phyloP scores from a whole-genome alignment of 1,140 invertebrate genomes.

The Stenopsyche tienmushanensis region DNA sequence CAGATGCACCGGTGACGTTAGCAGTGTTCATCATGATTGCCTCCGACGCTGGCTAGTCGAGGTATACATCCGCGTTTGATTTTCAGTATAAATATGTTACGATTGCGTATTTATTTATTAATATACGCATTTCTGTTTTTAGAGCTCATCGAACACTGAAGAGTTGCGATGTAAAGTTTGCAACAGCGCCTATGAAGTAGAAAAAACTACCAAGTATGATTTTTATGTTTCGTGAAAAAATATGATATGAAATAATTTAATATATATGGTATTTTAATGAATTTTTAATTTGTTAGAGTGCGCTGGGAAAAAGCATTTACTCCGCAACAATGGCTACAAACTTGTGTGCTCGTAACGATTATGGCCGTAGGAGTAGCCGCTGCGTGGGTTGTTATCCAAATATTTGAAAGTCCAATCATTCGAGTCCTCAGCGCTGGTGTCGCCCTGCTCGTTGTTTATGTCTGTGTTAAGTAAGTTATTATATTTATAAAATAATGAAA shows the following conservation, averaged over 20 bases:
- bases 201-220: conserved; percentile 62
- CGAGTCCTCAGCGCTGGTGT: conserved; percentile 76
- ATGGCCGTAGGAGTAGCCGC: conserved; percentile 61
- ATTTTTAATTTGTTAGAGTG: conserved; percentile 52
- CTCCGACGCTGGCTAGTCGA: conserved; percentile 85
- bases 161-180: conserved; percentile 79
- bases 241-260: background rate
- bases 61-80: conserved; percentile 46
- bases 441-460: conserved; percentile 79
- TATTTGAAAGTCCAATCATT: conserved; percentile 75
- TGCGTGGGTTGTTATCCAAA: conserved; percentile 79
- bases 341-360: conserved; percentile 65
- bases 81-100: background rate
- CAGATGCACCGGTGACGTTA: conserved; percentile 86
- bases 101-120: background rate
- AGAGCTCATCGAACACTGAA: conserved; percentile 67
- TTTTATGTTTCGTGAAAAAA: background rate
- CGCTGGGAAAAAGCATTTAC: conserved; percentile 82
- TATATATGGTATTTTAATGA: background rate
- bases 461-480: conserved; percentile 71
- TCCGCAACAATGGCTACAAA: conserved; percentile 72
- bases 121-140: conserved; percentile 42
- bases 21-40: conserved; percentile 89
- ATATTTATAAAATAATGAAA: background rate
- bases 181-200: conserved; percentile 72